Base-by-base conservation (phyloP, 2,888 invertebrate genomes). In the Hymenopus coronatus region DNA sequence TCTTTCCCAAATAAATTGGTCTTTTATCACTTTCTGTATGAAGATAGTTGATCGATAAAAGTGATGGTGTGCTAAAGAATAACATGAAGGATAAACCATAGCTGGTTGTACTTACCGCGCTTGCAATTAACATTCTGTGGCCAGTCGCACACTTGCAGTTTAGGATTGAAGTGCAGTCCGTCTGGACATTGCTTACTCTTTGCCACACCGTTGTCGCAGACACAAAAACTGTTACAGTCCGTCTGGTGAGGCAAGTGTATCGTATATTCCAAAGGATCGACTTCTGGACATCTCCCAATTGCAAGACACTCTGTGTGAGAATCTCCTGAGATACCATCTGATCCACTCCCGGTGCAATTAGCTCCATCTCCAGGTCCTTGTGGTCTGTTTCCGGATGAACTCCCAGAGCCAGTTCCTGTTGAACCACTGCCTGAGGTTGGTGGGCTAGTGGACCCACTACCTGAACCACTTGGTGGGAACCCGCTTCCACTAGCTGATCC, bases 121-220 rank as follows among this genome's bases (percentile, higher is more conserved):
- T 87, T 54, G 81, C 89, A 89, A 46, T 30, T 33, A 28, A 54
- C 89, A 40, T 86, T 89, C 46, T 27, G 27, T 12, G 89, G 89
- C 89, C 89, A 89, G 87, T 89, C 89, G 54, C 89, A 89, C 28
- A 89, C 89, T 46, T 89, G 30, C 25, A 89, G 83, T 9, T 15
- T 46, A 8, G 83, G 87, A 82, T 89, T 89, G 70, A 89, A 89
- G 28, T 83, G 28, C 30, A 85, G 84, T 54, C 87, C 87, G 8
- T 33, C 20, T 27, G 89, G 84, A 46, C 89, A 89, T 20, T 33
- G 9, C 89, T 83, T 82, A 27, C 83, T 46, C 12, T 82, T 40
- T 20, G 89, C 87, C 12, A 8, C 25, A 25, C 89, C 89, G 28
- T 83, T 46, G 84, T 40, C 87, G 28, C 89, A 89, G 54, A 83